Evolutionary conservation across 2,797 vertebrate species (phyloP), one percentile per base, ranked within the genome.

Genomic region (Smutsia temminckii): DNA sequence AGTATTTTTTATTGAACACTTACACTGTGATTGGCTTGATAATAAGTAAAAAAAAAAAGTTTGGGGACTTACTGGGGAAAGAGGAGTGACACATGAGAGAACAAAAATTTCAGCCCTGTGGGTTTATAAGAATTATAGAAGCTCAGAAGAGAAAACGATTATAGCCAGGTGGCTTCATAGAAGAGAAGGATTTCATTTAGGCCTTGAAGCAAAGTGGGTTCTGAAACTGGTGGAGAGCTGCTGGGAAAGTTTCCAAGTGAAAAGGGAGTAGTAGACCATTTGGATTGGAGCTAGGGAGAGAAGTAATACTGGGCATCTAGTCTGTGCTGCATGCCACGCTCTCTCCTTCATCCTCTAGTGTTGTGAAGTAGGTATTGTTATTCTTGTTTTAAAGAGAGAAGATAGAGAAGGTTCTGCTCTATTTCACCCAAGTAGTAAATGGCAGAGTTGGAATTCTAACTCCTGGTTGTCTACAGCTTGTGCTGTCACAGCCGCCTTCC

Each of bases 131-230:
- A 75, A 23, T 88, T 80, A 64, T 17, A 64, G 84, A 93, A 85
- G n/a, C 46, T 63, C 46, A 80, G 71, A 94, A 59, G 77, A 94
- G 51, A 96, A 93, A 85, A 74, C 42, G 49, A 55, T 88, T 85
- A 77, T 29, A 95, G 64, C 64, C 23, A 93, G 75, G 16, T 17
- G 23, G 23, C 25, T 81, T 94, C 29, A 18, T n/a, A 69, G 53
- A 77, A 89, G 51, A 66, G 69, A 68, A 55, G 74, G 16, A n/a
- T 57, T 92, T 75, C 49, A 71, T 2, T 34, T 69, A 46, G 83
- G 57, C 11, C 3, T 92, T 86, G 84, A 89, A 90, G 13, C 37
- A 14, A 74, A 88, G 61, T 2, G 1, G 79, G 51, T 69, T 61
- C 84, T 95, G 51, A 68, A 88, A 78, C 69, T 64, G 66, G 49